Base-by-base conservation (phyloP, 2,888 invertebrate genomes). In the Zygaena filipendulae region DNA sequence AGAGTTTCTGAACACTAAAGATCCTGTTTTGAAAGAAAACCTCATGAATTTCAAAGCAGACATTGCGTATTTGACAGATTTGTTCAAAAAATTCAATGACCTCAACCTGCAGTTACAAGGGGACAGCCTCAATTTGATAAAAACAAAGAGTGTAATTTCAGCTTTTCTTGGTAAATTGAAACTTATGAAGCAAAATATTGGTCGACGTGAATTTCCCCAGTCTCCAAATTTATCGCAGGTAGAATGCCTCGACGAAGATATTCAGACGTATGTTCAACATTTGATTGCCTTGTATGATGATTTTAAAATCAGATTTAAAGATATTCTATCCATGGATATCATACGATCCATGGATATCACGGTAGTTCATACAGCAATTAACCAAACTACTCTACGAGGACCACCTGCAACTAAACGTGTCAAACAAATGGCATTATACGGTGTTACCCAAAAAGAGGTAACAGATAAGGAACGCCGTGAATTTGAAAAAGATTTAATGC, bases 21-120 rank as follows among this genome's bases (percentile, higher is more conserved):
- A 33, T 33, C 23, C 24, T 13, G 16, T 26, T 33, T 32, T 33
- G 24, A 33, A 33, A 29, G 23, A 24, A 27, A 29, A 24, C 25
- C 6, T 33, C 49, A 62, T 58, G 50, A 55, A 64, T 55, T 59
- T 56, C 56, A 52, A 53, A 52, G 45, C 58, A 57, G 58, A 57
- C 59, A 33, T 39, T 8, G 34, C 36, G 28, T 39, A 39, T 30
- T 36, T 35, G 23, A 36, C 30, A 33, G 32, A 35, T 31, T 37
- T 33, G 33, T 36, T 32, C 19, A 32, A 29, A 33, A 37, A 35
- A 35, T 25, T 33, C 24, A 35, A 35, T 37, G 11, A 25, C n/a
- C n/a, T n/a, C n/a, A n/a, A n/a, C n/a, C n/a, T n/a, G n/a, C n/a
- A n/a, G n/a, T n/a, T n/a, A n/a, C 43, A 48, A 45, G 41, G 39